These are phyloP conservation scores for Lymantria monacha DNA, from an alignment of 2,888 invertebrate genomes.

Conservation along the genomic window DNA sequence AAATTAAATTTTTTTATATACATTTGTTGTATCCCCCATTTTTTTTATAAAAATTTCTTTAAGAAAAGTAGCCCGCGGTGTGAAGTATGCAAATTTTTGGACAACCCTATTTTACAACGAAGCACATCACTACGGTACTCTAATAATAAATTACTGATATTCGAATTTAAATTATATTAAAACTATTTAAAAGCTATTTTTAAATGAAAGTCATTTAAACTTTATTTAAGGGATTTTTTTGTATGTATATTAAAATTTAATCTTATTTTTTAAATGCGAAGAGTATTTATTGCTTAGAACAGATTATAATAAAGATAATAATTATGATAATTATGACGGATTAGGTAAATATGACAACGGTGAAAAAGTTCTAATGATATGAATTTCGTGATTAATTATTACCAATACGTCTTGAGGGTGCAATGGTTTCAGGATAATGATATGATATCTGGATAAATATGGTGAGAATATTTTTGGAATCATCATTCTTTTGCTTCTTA, in stretches of 20 bases:
- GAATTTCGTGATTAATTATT: conserved; percentile 64
- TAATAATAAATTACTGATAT: not conserved
- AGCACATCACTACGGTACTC: conserved; percentile 7
- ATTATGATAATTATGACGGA: conserved; percentile 49
- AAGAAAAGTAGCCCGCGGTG: conserved; percentile 55
- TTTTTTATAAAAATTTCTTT: conserved; percentile 37
- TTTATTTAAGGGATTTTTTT: no score
- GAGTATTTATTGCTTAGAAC: conserved; percentile 4
- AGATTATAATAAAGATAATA: conserved; percentile 15
- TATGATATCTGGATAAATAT: conserved; percentile 46
- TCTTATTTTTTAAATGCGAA: not conserved
- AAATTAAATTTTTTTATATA: conserved; percentile 12
- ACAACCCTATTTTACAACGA: conserved; percentile 33
- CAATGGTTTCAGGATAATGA: conserved; percentile 42
- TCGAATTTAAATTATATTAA: conserved; percentile 17
- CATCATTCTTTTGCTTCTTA: no score
- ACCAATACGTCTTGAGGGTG: conserved; percentile 45
- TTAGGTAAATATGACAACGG: conserved; percentile 58
- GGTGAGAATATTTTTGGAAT: conserved; percentile 32
- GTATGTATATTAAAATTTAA: not conserved
- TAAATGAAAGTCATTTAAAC: not conserved
- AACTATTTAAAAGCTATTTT: not conserved
- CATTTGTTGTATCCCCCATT: conserved; percentile 26
- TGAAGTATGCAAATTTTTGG: conserved; percentile 60
- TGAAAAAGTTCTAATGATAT: conserved; percentile 14